Evolutionary conservation across 2,888 invertebrate species (phyloP), one percentile per base, ranked within the genome.

Genomic region (Acanthosepion pharaonis): DNA sequence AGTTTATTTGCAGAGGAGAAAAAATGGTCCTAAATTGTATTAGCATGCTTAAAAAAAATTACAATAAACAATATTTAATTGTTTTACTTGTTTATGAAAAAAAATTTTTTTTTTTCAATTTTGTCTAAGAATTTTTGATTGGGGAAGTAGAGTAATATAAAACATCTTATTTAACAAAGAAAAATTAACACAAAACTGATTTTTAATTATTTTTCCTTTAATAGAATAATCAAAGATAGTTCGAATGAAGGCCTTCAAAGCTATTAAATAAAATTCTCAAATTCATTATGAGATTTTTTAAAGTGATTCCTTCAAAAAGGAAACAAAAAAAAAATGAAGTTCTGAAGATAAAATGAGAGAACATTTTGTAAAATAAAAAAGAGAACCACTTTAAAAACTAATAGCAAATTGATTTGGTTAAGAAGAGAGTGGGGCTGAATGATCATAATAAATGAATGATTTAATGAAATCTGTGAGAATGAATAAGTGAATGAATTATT

Each of bases 251-350:
- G 59, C 6, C 20, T 59, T 59, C 59, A 59, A 59, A 59, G 59
- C 20, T 59, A 59, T 59, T n/a, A n/a, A 78, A 78, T 78, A n/a
- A n/a, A 78, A n/a, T 64, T 78, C n/a, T 78, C 15, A n/a, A 78
- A 78, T 78, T 78, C 15, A 78, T 78, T 78, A 78, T 78, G 78
- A 78, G 78, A 78, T 78, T 78, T 78, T 78, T 78, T 78, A n/a
- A 28, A 78, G 59, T 23, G 59, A 59, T 59, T 23, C 20, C 78
- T 78, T 78, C 78, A n/a, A 78, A 78, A 78, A 78, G 78, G 0
- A 59, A 59, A 1, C n/a, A 23, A 23, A 59, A 78, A 78, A n/a
- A n/a, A 78, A 78, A 78, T 78, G 78, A 59, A 59, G 59, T 59
- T 59, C 9, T 78, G 78, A n/a, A 78, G n/a, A 78, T 59, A 23